Evolutionary conservation across 2,113 vertebrate species (phyloP).

Genomic region (Ctenodactylus gundi): DNA sequence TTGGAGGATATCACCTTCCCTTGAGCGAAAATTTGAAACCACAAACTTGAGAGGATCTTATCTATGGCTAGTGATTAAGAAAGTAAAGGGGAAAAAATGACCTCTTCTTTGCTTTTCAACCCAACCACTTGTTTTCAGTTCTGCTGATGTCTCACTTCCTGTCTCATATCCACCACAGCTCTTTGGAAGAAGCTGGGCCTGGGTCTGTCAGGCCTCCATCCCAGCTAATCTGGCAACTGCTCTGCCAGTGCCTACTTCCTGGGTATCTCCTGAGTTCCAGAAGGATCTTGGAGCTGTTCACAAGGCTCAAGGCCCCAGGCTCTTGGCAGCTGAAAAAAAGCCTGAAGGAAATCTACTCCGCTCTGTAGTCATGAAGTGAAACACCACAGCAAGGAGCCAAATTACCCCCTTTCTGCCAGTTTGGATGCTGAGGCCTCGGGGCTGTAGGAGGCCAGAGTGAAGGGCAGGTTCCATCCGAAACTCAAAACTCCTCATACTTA

Average conservation of each 20-base stretch:
- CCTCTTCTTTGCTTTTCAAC: too few relatives aligned
- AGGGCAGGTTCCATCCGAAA: not conserved
- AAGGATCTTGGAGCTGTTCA: not conserved
- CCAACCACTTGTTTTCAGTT: too few relatives aligned
- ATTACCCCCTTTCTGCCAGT: not conserved
- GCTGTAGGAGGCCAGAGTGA: not conserved
- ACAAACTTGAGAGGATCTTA: too few relatives aligned
- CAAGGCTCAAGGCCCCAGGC: not conserved
- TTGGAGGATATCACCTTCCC: too few relatives aligned
- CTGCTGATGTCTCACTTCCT: too few relatives aligned
- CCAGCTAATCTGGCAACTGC: not conserved
- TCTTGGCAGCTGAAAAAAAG: constrained; percentile 1
- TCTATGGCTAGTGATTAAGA: too few relatives aligned
- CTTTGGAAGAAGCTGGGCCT: rapidly evolving
- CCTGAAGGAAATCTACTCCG: not conserved
- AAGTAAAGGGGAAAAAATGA: too few relatives aligned
- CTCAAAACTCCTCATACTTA: not conserved
- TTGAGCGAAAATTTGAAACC: too few relatives aligned
- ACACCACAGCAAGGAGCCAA: not conserved
- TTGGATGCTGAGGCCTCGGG: not conserved
- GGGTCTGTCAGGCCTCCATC: not conserved
- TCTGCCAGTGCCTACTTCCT: not conserved
- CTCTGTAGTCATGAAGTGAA: not conserved
- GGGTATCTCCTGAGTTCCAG: not conserved
- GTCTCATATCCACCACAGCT: not conserved